These are phyloP conservation scores for Anniella stebbinsi DNA, from an alignment of 2,797 vertebrate genomes.

Conservation along the genomic window DNA sequence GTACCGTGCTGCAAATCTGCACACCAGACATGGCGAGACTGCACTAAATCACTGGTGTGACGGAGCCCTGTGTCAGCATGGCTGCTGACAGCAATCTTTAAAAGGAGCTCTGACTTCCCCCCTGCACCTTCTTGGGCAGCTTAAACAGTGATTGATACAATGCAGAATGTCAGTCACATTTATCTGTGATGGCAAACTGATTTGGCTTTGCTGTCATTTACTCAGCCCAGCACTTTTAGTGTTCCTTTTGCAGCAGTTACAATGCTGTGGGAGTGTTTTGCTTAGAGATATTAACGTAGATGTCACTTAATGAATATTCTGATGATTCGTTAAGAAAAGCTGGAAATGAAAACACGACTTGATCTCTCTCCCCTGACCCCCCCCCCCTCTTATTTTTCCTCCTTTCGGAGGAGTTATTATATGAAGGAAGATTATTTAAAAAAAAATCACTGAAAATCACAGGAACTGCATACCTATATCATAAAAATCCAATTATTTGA, in stretches of 20 bases:
- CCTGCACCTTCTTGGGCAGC: conserved; percentile 41
- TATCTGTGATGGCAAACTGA: conserved; percentile 59
- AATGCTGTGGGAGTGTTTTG: conserved; percentile 38
- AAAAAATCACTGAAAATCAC: conserved; percentile 28
- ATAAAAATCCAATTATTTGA: conserved; percentile 39
- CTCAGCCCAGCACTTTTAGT: conserved; percentile 26
- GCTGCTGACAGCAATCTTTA: conserved; percentile 34
- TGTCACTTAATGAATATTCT: conserved; percentile 22
- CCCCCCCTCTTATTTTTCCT: no score
- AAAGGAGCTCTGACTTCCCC: conserved; percentile 14
- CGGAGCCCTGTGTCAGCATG: no score
- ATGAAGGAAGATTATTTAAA: no score
- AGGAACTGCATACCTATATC: conserved; percentile 24
- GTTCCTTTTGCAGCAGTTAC: conserved; percentile 26
- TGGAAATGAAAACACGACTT: background rate
- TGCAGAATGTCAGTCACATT: conserved; percentile 60
- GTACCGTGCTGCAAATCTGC: no score
- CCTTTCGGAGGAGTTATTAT: background rate
- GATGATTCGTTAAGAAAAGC: conserved; percentile 11
- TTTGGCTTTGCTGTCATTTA: conserved; percentile 65
- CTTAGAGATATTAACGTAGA: background rate
- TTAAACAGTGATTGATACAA: conserved; percentile 67
- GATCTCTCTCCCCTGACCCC: background rate
- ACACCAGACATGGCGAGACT: no score
- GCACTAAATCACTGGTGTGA: no score